Base-by-base conservation (phyloP, 1,140 invertebrate genomes). In the Frieseomelitta varia region DNA sequence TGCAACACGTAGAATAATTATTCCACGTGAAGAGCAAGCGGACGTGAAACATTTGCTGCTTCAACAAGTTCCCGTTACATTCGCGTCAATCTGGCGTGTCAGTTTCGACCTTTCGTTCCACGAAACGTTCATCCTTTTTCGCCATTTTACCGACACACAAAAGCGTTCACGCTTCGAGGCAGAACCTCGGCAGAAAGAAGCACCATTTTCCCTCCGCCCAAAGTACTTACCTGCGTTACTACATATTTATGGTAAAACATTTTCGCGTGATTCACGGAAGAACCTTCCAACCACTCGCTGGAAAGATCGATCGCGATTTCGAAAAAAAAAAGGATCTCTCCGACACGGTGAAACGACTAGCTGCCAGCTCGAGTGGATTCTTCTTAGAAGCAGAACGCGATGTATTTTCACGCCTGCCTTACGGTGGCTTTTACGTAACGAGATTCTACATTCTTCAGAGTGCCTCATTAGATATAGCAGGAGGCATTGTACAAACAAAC, bases 391-490 rank as follows among this genome's bases (percentile, higher is more conserved):
- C 27, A n/a, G 75, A 74, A 80, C 88, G 77, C 81, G 86, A 79
- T 85, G 88, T 88, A 88, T 92, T 92, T 92, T 92, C 88, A 90
- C 91, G 91, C 89, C 88, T 85, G 86, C 56, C 65, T 47, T 58
- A 72, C 76, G 75, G 55, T 69, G 51, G 74, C 78, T 71, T 88
- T 91, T 90, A 89, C 81, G 87, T 85, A 91, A 90, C 85, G 58
- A 76, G 79, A 85, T 85, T 85, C 83, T 69, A 82, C 84, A 90
- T 89, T 89, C 89, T 84, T 72, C 15, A 61, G 65, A 79, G 72
- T 79, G 21, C 84, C 67, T 63, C 75, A 73, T 76, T 85, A 72
- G 75, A 63, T 21, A 24, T 10, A 79, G 39, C 24, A 56, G 27
- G 63, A 27, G 21, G 58, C 58, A 65, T 79, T 47, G 55, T 30